A percentile compares a stretch with the other conserved stretches of the same genome.
phyloP scores from a whole-genome alignment of 2,113 vertebrate genomes.

The Tetraodon nigroviridis region DNA sequence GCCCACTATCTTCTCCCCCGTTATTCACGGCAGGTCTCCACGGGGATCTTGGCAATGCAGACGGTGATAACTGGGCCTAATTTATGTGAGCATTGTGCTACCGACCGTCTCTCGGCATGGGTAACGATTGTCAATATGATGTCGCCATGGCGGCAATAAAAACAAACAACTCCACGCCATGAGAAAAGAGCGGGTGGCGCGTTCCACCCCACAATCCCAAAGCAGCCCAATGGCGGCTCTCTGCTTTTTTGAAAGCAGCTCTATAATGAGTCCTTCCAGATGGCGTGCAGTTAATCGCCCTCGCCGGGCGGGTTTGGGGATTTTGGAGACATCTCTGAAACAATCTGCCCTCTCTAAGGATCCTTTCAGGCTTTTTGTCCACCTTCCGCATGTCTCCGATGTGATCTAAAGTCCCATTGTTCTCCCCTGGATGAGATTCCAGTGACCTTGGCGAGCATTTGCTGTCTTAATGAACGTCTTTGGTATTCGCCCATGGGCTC shows the following conservation, averaged over 20 bases:
- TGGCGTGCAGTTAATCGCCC: slow-evolving; percentile 38
- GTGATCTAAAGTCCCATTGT: slow-evolving; percentile 13
- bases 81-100: slow-evolving; percentile 64
- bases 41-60: slow-evolving; percentile 24
- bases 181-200: slow-evolving; percentile 32
- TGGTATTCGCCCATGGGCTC: slow-evolving; percentile 42
- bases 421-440: slow-evolving; percentile 28
- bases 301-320: slow-evolving; percentile 12
- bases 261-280: slow-evolving; percentile 38
- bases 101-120: slow-evolving; percentile 61
- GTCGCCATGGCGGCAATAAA: slow-evolving; percentile 39
- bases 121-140: slow-evolving; percentile 50
- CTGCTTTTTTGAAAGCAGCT: slow-evolving; percentile 1
- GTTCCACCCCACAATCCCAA: slow-evolving; percentile 20
- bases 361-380: slow-evolving; percentile 28
- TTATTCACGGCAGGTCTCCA: slow-evolving; percentile 53
- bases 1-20: slow-evolving; percentile 8
- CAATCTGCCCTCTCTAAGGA: slow-evolving; percentile 7
- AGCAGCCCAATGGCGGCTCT: slow-evolving; percentile 7
- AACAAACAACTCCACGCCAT: slow-evolving; percentile 11
- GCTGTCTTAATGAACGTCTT: slow-evolving; percentile 45
- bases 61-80: slow-evolving; percentile 54
- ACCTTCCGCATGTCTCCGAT: slow-evolving; percentile 25
- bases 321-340: slow-evolving; percentile 15
- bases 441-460: slow-evolving; percentile 43